Evolutionary conservation across 1,140 invertebrate genomes (phyloP).

Genomic region (Belonocnema kinseyi): DNA sequence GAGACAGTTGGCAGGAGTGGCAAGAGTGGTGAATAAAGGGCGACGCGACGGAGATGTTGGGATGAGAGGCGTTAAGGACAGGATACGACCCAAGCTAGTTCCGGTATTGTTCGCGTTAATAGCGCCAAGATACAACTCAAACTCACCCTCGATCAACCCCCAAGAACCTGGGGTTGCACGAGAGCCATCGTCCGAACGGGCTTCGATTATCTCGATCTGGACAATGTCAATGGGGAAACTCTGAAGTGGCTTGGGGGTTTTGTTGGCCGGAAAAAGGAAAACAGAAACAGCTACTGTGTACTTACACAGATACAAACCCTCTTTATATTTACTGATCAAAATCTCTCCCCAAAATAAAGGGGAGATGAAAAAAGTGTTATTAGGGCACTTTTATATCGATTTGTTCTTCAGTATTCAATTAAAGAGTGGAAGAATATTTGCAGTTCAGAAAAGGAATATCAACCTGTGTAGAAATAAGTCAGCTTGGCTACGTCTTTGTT

Average conservation of each 20-base stretch:
- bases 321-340: no score
- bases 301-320: no score
- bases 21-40: constrained; percentile 46
- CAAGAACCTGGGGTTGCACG: constrained; percentile 53
- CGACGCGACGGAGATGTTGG: constrained; percentile 44
- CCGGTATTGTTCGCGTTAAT: constrained; percentile 74
- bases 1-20: constrained; percentile 51
- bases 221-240: constrained; percentile 67
- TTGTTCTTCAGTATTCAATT: no score
- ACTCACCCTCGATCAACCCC: constrained; percentile 56
- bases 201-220: constrained; percentile 74
- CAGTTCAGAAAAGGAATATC: no score
- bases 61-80: constrained; percentile 69
- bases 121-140: constrained; percentile 70
- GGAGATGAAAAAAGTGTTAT: no score
- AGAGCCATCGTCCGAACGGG: constrained; percentile 52
- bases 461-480: no score
- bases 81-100: constrained; percentile 71
- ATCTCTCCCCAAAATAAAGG: no score
- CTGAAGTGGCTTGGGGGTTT: background rate
- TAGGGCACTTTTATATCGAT: no score
- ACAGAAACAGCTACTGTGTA: background rate
- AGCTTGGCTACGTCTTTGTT: no score
- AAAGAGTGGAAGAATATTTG: no score
- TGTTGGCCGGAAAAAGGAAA: constrained; percentile 13